phyloP scores from a whole-genome alignment of 2,888 invertebrate species.

The Schrankia costaestrigalis region DNA sequence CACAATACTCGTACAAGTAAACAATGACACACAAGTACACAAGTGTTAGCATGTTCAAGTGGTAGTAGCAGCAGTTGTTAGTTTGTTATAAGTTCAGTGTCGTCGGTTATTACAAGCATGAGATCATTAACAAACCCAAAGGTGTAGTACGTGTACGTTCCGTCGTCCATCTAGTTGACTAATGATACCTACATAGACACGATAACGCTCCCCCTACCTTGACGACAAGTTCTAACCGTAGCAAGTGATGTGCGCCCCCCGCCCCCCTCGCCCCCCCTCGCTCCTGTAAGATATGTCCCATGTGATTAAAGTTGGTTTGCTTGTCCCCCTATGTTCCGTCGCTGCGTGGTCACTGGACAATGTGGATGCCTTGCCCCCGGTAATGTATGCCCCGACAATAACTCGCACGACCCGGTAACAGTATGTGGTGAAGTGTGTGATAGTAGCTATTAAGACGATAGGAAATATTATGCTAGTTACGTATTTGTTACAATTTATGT shows the following conservation, averaged over 20 bases:
- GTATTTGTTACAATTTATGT: constrained; percentile 99
- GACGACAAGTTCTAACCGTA: constrained; percentile 58
- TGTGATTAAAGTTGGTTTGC: constrained; percentile 71
- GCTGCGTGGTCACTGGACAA: constrained; percentile 61
- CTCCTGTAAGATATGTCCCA: constrained; percentile 38
- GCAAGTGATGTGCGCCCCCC: constrained; percentile 21
- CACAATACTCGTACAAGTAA: no score
- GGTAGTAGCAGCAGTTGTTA: constrained; percentile 16
- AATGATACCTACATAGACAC: constrained; percentile 45
- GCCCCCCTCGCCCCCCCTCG: constrained; percentile 27
- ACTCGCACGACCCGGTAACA: constrained; percentile 70
- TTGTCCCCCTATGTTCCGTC: constrained; percentile 75
- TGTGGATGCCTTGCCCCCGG: constrained; percentile 46
- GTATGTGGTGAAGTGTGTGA: constrained; percentile 99
- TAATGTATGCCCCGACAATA: constrained; percentile 67
- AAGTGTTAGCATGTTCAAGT: constrained; percentile 2
- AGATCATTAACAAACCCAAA: constrained; percentile 61
- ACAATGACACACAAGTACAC: not conserved
- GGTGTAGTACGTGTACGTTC: constrained; percentile 61
- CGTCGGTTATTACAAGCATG: constrained; percentile 51
- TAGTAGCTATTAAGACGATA: constrained; percentile 99
- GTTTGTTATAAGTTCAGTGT: constrained; percentile 37
- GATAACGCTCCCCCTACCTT: constrained; percentile 75
- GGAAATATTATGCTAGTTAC: constrained; percentile 99
- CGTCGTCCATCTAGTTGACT: constrained; percentile 47